Conservation (phyloP, 2,113 vertebrate genomes). For the Cryptoleucopteryx plumbea region DNA sequence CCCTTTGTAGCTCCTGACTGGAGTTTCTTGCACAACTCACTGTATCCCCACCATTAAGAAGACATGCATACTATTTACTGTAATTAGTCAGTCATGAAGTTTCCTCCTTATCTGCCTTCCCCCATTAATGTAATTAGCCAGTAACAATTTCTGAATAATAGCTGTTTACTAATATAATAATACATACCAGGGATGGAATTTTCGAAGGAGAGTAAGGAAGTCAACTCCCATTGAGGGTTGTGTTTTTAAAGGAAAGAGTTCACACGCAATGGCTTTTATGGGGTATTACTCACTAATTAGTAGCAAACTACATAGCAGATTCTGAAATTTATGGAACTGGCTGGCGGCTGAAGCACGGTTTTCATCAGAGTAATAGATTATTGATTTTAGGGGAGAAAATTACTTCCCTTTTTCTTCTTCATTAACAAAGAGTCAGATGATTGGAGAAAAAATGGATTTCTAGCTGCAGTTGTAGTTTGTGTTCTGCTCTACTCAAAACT, state of each 20-base stretch:
- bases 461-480: not conserved
- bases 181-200: slow-evolving; percentile 31
- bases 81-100: slow-evolving; percentile 11
- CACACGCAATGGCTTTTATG: slow-evolving; percentile 21
- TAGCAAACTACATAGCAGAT: slow-evolving; percentile 8
- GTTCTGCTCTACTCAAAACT: not conserved
- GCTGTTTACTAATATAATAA: slow-evolving; percentile 53
- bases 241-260: slow-evolving; percentile 53
- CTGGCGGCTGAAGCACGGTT: not conserved
- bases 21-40: not conserved
- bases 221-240: slow-evolving; percentile 18
- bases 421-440: not conserved
- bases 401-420: not conserved
- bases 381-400: slow-evolving; percentile 6
- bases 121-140: slow-evolving; percentile 22
- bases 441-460: not conserved
- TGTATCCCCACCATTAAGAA: not conserved
- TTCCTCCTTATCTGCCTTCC: slow-evolving; percentile 42
- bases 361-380: slow-evolving; percentile 11
- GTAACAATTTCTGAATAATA: slow-evolving; percentile 29
- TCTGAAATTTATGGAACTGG: not conserved
- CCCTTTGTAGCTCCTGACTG: not conserved
- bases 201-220: slow-evolving; percentile 26
- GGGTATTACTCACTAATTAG: slow-evolving; percentile 34
- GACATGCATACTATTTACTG: not conserved